phyloP scores from a whole-genome alignment of 1,140 invertebrate genomes.

The Bemisia tabaci region DNA sequence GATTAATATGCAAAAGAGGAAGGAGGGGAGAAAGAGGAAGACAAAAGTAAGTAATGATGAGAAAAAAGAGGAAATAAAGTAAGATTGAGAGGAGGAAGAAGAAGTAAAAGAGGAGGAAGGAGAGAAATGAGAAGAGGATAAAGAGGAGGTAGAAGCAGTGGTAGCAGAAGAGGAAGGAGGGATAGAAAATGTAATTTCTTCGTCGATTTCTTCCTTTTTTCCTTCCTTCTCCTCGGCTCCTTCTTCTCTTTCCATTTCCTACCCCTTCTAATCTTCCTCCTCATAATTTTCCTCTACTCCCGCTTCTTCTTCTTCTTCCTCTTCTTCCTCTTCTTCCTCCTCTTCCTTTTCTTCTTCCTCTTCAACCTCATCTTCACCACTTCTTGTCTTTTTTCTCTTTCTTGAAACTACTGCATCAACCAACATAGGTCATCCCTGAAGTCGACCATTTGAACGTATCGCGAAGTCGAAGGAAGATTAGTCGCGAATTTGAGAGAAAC shows the following conservation, averaged over 20 bases:
- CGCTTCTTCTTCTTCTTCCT: constrained; percentile 1
- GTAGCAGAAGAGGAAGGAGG: background rate
- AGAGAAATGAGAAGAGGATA: background rate
- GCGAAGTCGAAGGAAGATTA: too few relatives aligned
- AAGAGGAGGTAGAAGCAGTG: background rate
- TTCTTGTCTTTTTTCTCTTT: constrained; percentile 3
- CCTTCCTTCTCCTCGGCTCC: background rate
- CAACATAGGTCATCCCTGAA: too few relatives aligned
- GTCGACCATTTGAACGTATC: too few relatives aligned
- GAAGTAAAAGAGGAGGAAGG: background rate
- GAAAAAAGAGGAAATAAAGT: background rate
- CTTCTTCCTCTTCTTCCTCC: constrained; percentile 7
- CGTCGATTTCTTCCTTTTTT: background rate
- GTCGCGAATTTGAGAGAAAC: too few relatives aligned
- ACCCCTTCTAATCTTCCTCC: constrained; percentile 1
- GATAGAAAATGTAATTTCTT: background rate
- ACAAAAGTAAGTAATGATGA: constrained; percentile 1
- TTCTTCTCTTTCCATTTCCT: background rate
- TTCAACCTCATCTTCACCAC: constrained; percentile 1
- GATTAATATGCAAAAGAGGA: background rate
- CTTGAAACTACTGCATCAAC: too few relatives aligned
- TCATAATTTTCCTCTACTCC: constrained; percentile 1
- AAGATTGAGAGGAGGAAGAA: background rate
- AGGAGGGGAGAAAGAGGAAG: background rate
- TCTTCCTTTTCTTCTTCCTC: constrained; percentile 5